A percentile compares a stretch with the other conserved stretches of the same genome.
Conservation (phyloP, 2,888 invertebrate species). For the Himalopsyche tibetana region DNA sequence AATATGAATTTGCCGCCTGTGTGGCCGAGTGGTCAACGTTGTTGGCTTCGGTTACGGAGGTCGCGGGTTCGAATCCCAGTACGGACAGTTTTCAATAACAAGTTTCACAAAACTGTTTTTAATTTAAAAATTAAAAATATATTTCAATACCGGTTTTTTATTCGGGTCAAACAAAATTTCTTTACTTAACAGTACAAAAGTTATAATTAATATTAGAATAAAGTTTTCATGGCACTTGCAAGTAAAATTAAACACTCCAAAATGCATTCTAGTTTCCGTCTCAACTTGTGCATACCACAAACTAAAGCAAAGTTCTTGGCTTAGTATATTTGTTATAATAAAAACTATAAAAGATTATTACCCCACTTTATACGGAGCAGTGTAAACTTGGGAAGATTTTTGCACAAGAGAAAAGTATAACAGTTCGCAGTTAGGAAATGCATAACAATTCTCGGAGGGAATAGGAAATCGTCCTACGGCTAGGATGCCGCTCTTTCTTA, state of each 20-base stretch:
- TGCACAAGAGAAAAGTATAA: slow-evolving; percentile 28
- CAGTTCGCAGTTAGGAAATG: slow-evolving; percentile 55
- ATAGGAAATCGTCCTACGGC: neutral
- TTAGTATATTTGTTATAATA: slow-evolving; percentile 28
- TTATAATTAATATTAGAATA: too few relatives aligned
- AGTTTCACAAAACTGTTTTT: too few relatives aligned
- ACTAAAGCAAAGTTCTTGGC: slow-evolving; percentile 30
- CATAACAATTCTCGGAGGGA: slow-evolving; percentile 56
- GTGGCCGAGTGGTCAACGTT: too few relatives aligned
- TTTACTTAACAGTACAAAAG: too few relatives aligned
- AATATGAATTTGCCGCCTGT: too few relatives aligned
- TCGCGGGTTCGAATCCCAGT: too few relatives aligned
- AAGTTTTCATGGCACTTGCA: neutral
- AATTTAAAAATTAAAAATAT: too few relatives aligned
- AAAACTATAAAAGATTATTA: slow-evolving; percentile 26
- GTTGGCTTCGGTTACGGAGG: too few relatives aligned
- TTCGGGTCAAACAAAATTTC: too few relatives aligned
- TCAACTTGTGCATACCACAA: neutral
- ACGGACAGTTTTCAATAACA: too few relatives aligned
- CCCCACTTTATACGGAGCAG: neutral
- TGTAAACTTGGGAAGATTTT: slow-evolving; percentile 23
- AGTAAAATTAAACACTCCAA: neutral
- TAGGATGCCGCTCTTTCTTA: neutral
- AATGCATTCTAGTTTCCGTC: neutral
- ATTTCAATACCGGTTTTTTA: too few relatives aligned